Base-by-base conservation (phyloP, 2,888 invertebrate genomes). In the Apodemia mormo region DNA sequence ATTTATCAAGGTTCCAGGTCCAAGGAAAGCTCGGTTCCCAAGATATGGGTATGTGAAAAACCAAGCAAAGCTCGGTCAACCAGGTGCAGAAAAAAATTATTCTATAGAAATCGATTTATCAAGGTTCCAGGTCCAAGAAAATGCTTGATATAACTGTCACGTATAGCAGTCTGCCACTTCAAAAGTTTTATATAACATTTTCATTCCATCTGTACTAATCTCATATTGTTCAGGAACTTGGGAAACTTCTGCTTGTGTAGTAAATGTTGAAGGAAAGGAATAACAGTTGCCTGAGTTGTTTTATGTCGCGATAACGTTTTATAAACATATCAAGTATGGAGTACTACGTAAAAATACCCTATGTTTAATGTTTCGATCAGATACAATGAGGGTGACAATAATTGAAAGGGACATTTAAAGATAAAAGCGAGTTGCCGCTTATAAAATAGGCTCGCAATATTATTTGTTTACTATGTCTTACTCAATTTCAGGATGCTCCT, bases 101-200 rank as follows among this genome's bases (percentile, higher is more conserved):
- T n/a, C n/a, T n/a, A n/a, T n/a, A n/a, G n/a, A n/a, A n/a, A n/a
- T n/a, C n/a, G n/a, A n/a, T n/a, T n/a, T n/a, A n/a, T n/a, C n/a
- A n/a, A n/a, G n/a, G n/a, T n/a, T n/a, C n/a, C n/a, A n/a, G n/a
- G n/a, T n/a, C n/a, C n/a, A n/a, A n/a, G n/a, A n/a, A n/a, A n/a
- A n/a, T n/a, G n/a, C n/a, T n/a, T 49, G 12, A 14, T 49, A 49
- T 49, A 49, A 49, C n/a, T n/a, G 52, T 52, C 52, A n/a, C 52
- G 14, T 49, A 49, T 14, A 49, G 49, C 14, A 49, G 52, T 52
- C n/a, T n/a, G n/a, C 52, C 0, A 6, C 52, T 52, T 52, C n/a
- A n/a, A 52, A 49, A 67, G 30, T 49, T 37, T 67, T 22, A 58
- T 56, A 67, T 58, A 56, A 58, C 33, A 43, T 58, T 30, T 58